Evolutionary conservation across 2,888 invertebrate genomes (phyloP), one percentile per base, ranked within the genome.

Genomic region (Mayetiola destructor): DNA sequence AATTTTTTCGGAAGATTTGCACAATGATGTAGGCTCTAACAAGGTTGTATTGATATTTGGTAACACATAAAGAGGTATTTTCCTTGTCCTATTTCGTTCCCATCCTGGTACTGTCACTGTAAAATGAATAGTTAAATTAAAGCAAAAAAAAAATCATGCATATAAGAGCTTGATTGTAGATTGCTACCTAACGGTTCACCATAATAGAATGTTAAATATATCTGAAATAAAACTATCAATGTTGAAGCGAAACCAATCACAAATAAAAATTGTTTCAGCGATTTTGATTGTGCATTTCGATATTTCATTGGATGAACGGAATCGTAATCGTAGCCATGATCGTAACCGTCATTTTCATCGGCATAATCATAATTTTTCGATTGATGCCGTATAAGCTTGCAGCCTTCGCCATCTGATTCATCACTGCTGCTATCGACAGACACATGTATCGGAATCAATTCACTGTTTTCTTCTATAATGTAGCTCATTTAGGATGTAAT

Each of bases 31-130:
- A 0, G 85, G 84, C 60, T 76, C 77, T 64, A 85, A 76, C 59
- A 85, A 69, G 4, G 80, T 76, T 0, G 86, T 85, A 12, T 81
- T 75, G 63, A 81, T 82, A 59, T 80, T 78, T 0, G 85, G 85
- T 61, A 80, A 76, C 21, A 88, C 80, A 67, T 88, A 88, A 59
- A 80, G 74, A 64, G 77, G 78, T 21, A 84, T 79, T 66, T 86
- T 84, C 53, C 87, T 75, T 23, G 85, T 85, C 1, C 81, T 81
- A 64, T 85, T 81, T 55, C 76, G 76, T n/a, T 81, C 77, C 88
- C 88, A 88, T 42, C 87, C 88, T 59, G 74, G 73, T 66, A 75
- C 68, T 58, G 73, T 73, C 61, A 73, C 77, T 72, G 67, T 70
- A 67, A 61, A 29, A 16, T 52, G 2, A 52, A 29, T 3, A 52